Evolutionary conservation across 2,113 vertebrate species (phyloP).

Genomic region (Syngnathus typhle): DNA sequence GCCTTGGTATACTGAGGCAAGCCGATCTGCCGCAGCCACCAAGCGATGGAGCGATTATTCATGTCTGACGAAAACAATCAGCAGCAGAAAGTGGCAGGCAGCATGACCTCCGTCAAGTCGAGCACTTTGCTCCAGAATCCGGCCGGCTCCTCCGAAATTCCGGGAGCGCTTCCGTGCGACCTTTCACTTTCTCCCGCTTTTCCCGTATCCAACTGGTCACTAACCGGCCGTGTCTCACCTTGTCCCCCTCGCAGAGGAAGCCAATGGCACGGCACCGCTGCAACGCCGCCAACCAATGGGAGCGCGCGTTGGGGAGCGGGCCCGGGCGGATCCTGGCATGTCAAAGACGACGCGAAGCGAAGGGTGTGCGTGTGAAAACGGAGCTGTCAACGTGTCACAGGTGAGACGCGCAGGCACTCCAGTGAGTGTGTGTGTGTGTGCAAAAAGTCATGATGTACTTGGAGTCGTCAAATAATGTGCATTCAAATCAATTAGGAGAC

Average conservation of each 20-base stretch:
- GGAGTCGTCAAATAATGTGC: background rate
- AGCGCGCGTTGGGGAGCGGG: slow-evolving; percentile 27
- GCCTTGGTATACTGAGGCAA: slow-evolving; percentile 68
- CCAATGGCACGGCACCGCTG: slow-evolving; percentile 47
- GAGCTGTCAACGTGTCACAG: slow-evolving; percentile 1
- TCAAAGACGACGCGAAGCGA: slow-evolving; percentile 27
- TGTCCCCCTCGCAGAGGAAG: slow-evolving; percentile 34
- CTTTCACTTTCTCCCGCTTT: slow-evolving; percentile 1
- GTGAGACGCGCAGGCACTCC: background rate
- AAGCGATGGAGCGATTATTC: slow-evolving; percentile 74
- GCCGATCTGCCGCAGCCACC: slow-evolving; percentile 69
- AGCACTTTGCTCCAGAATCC: slow-evolving; percentile 45
- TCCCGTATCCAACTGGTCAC: slow-evolving; percentile 19
- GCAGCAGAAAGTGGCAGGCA: slow-evolving; percentile 30
- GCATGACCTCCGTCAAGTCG: slow-evolving; percentile 5
- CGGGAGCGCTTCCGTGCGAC: slow-evolving; percentile 3
- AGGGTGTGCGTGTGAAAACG: slow-evolving; percentile 7
- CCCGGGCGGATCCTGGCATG: slow-evolving; percentile 29
- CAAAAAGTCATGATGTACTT: background rate
- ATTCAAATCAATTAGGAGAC: background rate
- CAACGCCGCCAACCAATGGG: slow-evolving; percentile 42
- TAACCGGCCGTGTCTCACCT: slow-evolving; percentile 16
- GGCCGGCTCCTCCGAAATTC: slow-evolving; percentile 24
- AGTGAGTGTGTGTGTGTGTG: background rate
- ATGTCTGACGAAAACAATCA: slow-evolving; percentile 52